Evolutionary conservation across 2,888 invertebrate species (phyloP).

Genomic region (Stenichneumon culpator): DNA sequence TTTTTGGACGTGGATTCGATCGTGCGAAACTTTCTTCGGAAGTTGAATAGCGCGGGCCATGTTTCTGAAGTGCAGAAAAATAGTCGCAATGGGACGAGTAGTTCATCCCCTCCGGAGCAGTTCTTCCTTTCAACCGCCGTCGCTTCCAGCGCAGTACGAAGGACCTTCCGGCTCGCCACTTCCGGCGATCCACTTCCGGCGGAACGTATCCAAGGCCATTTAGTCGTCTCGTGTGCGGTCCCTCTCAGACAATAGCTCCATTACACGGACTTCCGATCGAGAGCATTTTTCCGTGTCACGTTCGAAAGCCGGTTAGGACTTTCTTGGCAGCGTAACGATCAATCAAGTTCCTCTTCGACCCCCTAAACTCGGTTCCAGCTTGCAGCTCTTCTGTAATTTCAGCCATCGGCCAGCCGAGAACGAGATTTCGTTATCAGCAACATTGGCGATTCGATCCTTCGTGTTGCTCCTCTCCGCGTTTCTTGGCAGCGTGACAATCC

Average conservation of each 20-base stretch:
- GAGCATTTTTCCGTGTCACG: conserved; percentile 64
- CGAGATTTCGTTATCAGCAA: too few species aligned
- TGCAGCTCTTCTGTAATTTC: too few species aligned
- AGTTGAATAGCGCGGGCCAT: not conserved
- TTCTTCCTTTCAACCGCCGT: conserved; percentile 1
- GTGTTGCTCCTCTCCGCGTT: too few species aligned
- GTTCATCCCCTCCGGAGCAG: conserved; percentile 16
- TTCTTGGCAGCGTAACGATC: conserved; percentile 47
- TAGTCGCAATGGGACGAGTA: not conserved
- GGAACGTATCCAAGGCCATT: conserved; percentile 75
- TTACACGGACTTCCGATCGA: conserved; percentile 74
- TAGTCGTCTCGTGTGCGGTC: conserved; percentile 70
- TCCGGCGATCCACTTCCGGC: conserved; percentile 68
- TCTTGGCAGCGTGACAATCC: too few species aligned
- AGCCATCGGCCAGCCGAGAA: too few species aligned
- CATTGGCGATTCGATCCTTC: too few species aligned
- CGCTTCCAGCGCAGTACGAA: conserved; percentile 12
- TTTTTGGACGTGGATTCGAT: conserved; percentile 17
- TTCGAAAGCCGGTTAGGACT: conserved; percentile 21
- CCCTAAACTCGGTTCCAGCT: not conserved
- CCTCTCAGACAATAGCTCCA: conserved; percentile 78
- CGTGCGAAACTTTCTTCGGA: conserved; percentile 33
- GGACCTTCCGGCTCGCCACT: conserved; percentile 36
- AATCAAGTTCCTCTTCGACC: conserved; percentile 3
- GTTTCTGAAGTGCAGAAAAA: not conserved